Percentiles rank a stretch among this genome's conserved stretches.
phyloP scores from a whole-genome alignment of 2,113 vertebrate species.

The Dicrurus megarhynchus region DNA sequence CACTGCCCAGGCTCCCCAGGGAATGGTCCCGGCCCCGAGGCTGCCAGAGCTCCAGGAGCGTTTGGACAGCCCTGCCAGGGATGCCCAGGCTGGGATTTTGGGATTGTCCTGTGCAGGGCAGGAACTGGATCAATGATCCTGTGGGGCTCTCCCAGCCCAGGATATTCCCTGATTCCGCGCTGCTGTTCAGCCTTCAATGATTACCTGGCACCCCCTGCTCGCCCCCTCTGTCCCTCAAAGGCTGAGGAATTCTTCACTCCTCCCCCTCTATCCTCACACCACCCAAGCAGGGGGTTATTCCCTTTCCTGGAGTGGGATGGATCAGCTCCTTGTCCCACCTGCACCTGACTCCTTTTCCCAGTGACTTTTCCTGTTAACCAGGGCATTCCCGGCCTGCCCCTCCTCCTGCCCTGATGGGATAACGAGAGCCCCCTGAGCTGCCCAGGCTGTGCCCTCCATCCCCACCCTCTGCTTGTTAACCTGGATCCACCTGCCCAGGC shows the following conservation, averaged over 20 bases:
- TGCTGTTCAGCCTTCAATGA: neutral
- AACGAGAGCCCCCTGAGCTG: neutral
- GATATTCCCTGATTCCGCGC: neutral
- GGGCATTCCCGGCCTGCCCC: too few species aligned
- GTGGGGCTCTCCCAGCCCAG: neutral
- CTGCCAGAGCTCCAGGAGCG: neutral
- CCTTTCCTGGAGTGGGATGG: fast-evolving
- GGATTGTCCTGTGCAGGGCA: too few species aligned
- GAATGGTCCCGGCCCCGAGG: neutral
- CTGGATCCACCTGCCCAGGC: neutral
- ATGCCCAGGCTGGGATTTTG: neutral
- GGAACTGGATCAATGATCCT: neutral
- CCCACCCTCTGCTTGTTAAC: neutral
- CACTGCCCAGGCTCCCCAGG: neutral
- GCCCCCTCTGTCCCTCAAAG: neutral
- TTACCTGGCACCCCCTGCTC: neutral
- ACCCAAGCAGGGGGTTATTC: neutral
- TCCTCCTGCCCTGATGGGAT: neutral
- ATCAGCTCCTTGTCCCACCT: neutral
- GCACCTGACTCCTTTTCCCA: neutral
- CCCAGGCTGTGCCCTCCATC: neutral
- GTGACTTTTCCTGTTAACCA: neutral
- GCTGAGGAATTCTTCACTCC: neutral
- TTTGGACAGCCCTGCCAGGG: neutral
- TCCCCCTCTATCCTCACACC: too few species aligned